A percentile compares a stretch with the other conserved stretches of the same genome.
These are phyloP conservation scores for Drosophila sucinea DNA, from an alignment of 1,140 invertebrate genomes.

Conservation along the genomic window DNA sequence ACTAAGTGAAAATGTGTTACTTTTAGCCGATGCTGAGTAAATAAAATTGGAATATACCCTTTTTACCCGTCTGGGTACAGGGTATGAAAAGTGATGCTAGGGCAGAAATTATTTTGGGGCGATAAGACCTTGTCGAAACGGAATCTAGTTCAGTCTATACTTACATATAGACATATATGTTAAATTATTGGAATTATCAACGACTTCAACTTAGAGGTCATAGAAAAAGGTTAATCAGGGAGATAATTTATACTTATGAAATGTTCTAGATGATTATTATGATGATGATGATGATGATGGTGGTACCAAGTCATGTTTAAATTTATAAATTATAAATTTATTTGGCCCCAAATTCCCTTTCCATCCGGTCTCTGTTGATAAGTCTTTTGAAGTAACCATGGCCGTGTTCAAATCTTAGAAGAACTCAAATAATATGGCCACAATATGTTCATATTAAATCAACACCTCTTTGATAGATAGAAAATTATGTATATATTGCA, in stretches of 20 bases:
- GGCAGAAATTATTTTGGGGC: constrained; percentile 31
- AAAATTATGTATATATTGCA: neutral
- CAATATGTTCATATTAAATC: constrained; percentile 39
- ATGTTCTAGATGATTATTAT: neutral
- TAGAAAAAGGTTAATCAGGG: constrained; percentile 50
- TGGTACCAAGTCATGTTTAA: constrained; percentile 34
- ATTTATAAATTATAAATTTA: constrained; percentile 22
- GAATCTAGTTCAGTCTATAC: constrained; percentile 65
- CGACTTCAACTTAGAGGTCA: constrained; percentile 38
- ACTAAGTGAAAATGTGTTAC: no score
- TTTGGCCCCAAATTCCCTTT: constrained; percentile 39
- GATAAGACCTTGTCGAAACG: constrained; percentile 49
- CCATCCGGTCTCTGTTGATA: constrained; percentile 68
- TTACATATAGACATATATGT: constrained; percentile 3
- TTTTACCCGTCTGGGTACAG: neutral
- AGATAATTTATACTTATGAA: constrained; percentile 43
- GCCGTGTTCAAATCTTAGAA: constrained; percentile 3
- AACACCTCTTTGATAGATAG: constrained; percentile 20
- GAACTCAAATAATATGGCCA: constrained; percentile 16
- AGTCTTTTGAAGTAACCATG: constrained; percentile 25
- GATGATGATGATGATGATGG: constrained; percentile 31
- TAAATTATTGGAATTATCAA: constrained; percentile 51
- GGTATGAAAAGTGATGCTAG: neutral
- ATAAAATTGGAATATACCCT: neutral
- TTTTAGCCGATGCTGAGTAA: neutral